Evolutionary conservation across 2,113 vertebrate genomes (phyloP).

Genomic region (Chloebia gouldiae): DNA sequence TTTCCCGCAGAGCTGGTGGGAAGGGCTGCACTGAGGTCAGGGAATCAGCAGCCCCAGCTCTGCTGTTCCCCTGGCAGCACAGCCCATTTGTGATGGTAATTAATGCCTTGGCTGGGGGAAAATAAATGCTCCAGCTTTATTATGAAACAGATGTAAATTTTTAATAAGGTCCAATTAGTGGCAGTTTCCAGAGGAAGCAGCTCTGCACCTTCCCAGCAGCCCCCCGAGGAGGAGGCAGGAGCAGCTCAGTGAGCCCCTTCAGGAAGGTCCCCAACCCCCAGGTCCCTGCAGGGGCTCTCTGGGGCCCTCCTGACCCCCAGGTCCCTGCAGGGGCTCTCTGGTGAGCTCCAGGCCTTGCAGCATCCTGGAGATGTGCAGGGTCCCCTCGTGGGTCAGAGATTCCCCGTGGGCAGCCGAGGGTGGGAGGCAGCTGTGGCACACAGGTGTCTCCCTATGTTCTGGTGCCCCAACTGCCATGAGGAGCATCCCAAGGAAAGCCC

Average conservation of each 20-base stretch:
- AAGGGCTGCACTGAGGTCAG: neutral
- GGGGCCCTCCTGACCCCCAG: too few relatives aligned
- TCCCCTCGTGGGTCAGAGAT: fast-evolving
- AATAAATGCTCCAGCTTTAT: slow-evolving; percentile 30
- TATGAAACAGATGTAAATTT: slow-evolving; percentile 44
- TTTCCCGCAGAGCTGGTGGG: neutral
- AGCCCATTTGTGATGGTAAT: slow-evolving; percentile 14
- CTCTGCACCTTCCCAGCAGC: neutral
- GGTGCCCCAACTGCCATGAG: neutral
- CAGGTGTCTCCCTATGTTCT: neutral
- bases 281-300: neutral
- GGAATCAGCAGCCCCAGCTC: neutral
- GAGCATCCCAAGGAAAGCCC: neutral
- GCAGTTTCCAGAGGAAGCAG: neutral
- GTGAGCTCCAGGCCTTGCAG: neutral
- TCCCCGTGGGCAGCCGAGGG: fast-evolving
- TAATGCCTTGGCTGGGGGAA: slow-evolving; percentile 27
- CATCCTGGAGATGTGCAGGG: neutral
- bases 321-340: neutral
- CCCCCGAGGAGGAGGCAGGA: neutral
- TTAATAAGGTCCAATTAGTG: slow-evolving; percentile 52
- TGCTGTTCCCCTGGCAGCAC: neutral
- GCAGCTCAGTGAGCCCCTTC: neutral
- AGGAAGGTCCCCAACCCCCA: neutral
- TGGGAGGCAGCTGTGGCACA: neutral